Evolutionary conservation across 2,888 invertebrate genomes (phyloP), one percentile per base, ranked within the genome.

Genomic region (Pachliopta kotzebuea): DNA sequence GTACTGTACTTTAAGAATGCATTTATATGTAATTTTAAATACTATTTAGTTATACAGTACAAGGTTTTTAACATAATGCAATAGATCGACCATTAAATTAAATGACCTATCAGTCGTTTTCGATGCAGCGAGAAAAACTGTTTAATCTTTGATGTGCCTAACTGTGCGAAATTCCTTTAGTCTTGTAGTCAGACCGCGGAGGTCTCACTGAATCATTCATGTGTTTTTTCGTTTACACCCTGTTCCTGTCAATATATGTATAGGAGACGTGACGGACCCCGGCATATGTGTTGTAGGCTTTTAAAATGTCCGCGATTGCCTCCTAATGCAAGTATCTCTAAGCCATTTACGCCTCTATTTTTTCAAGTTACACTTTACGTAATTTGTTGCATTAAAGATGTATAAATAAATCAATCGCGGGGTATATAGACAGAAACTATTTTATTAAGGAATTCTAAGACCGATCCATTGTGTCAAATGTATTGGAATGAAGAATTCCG

Each of bases 191-290:
- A 83, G 73, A 76, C 73, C 73, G 77, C 71, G 84, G 86, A 76
- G 77, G 85, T 86, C 87, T 83, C 89, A 79, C 89, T 90, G 89
- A 85, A 90, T 91, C 86, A 90, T 90, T 90, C 89, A 91, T 87
- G 76, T 63, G 79, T 81, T 90, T 90, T 91, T 91, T 90, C 81
- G 79, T 74, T 75, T 80, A 88, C 90, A 90, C 89, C 89, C 87
- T 84, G 83, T 83, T 74, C 73, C 80, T 87, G 85, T 89, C 84
- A 87, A 87, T 90, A 88, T 90, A 86, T 88, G 90, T 88, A 83
- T 66, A 69, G 85, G 82, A 88, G 85, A 86, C 79, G 80, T 78
- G 71, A 83, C 83, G 87, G 86, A 80, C 83, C 56, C 59, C 14
- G 63, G 26, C 59, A 62, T 65, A 49, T 37, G 31, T 42, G 37